Base-by-base conservation (phyloP, 1,140 invertebrate species). In the Eulimnadia texana region DNA sequence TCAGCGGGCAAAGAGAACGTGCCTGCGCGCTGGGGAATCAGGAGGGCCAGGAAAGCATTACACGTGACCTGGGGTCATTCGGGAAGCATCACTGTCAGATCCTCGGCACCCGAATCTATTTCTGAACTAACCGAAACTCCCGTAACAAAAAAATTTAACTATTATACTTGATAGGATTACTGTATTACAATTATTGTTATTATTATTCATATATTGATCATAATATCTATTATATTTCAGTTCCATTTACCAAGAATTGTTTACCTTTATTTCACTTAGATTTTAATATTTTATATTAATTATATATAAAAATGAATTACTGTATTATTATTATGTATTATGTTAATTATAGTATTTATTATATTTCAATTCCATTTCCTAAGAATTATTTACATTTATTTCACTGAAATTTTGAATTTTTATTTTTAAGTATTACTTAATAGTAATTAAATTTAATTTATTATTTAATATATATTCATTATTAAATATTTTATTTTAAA, bases 61-160 rank as follows among this genome's bases (percentile, higher is more conserved):
- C 84, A 83, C 10, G 77, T 79, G 42, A 79, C 81, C 29, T 90
- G 88, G 87, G 77, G 78, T 0, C 78, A 79, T 13, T 76, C 80
- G 19, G 76, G 74, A 60, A 69, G 73, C 24, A 67, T 71, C 42
- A 61, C 67, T 3, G 65, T 71, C 2, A 65, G 67, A 28, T 70
- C 67, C 19, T 70, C 72, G 60, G 75, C n/a, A 20, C 33, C 33
- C 6, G 33, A 42, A 42, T 42, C 33, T 16, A 78, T 72, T 2
- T 67, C 80, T 62, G 79, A 83, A 63, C 79, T 81, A 20, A 78
- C 83, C 53, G 86, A 89, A 72, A 88, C 86, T 54, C 86, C 86
- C 66, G 86, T 89, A 76, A 42, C 6, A 42, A 42, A 9, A 42
- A 42, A 42, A 9, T 16, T 42, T 9, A 16, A 16, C 16, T 42